These are phyloP conservation scores for Enteromius fasciolatus DNA, from an alignment of 2,797 vertebrate genomes.

Conservation along the genomic window DNA sequence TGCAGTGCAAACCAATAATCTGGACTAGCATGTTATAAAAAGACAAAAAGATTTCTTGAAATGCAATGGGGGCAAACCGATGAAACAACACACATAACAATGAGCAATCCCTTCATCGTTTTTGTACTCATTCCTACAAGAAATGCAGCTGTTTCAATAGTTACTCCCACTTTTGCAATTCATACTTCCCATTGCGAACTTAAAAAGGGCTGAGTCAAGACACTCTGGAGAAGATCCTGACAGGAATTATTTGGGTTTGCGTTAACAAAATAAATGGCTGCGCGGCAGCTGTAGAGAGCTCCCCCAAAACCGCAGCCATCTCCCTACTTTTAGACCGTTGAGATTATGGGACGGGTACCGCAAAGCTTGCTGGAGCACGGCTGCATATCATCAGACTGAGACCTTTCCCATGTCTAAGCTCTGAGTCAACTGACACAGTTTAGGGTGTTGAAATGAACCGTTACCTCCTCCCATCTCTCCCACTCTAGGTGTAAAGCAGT, in stretches of 20 bases:
- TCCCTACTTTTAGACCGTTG: conserved; percentile 69
- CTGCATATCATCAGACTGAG: conserved; percentile 77
- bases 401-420: conserved; percentile 78
- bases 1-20: background rate
- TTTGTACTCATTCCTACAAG: conserved; percentile 62
- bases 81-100: background rate
- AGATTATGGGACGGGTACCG: conserved; percentile 55
- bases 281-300: conserved; percentile 66
- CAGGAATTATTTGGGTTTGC: conserved; percentile 79
- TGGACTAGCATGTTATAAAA: background rate
- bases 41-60: background rate
- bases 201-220: conserved; percentile 71
- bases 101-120: background rate
- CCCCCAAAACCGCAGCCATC: conserved; percentile 69
- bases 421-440: conserved; percentile 73
- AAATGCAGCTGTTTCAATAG: conserved; percentile 72
- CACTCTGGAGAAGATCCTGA: conserved; percentile 73
- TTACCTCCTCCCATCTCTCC: conserved; percentile 68
- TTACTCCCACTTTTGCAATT: conserved; percentile 66
- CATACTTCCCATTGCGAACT: conserved; percentile 72
- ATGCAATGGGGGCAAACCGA: background rate
- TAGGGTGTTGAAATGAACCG: conserved; percentile 75
- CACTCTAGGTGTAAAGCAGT: conserved; percentile 53
- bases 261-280: conserved; percentile 80
- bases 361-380: conserved; percentile 68